Base-by-base conservation (phyloP, 2,797 vertebrate species). In the Hoplostethus atlanticus region DNA sequence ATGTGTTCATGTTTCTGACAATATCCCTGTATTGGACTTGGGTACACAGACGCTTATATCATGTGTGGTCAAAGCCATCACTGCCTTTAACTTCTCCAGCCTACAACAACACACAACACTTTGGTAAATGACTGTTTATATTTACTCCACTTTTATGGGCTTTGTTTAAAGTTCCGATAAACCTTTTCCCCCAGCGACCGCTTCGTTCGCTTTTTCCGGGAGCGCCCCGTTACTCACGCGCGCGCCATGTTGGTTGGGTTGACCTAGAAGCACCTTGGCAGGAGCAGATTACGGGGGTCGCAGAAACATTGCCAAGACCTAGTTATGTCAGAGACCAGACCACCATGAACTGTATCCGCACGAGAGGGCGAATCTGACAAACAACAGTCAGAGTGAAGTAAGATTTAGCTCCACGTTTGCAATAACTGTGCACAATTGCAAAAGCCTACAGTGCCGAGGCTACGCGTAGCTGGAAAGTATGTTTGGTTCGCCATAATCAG, bases 121-220 rank as follows among this genome's bases (percentile, higher is more conserved):
- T 84, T 75, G 65, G 63, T 76, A 85, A 77, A 81, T 88, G 36
- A 69, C 68, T 84, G 66, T 81, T 76, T 87, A 86, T 88, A 81
- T 90, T 91, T 89, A 87, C 73, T 70, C 58, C 76, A 68, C 47
- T 76, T 81, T 83, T 72, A 67, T 63, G 63, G 54, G 53, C 55
- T 73, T 79, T 76, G 72, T 82, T 91, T 88, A 73, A 90, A 87
- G 67, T 76, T 85, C 71, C 78, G 67, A 84, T 82, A 76, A 74
- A 46, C 31, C 48, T 81, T 75, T 61, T 77, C 74, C 71, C 68
- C 28, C 28, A 21, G 21, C 81, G 74, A 84, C 58, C 67, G 76
- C 76, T 87, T 83, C 30, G 75, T 88, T 73, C 72, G 71, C 64
- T 58, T 61, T 55, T 71, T 34, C 68, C 70, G 53, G 67, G 61